Evolutionary conservation across 2,888 invertebrate genomes (phyloP).

Genomic region (Nomada lathburiana): DNA sequence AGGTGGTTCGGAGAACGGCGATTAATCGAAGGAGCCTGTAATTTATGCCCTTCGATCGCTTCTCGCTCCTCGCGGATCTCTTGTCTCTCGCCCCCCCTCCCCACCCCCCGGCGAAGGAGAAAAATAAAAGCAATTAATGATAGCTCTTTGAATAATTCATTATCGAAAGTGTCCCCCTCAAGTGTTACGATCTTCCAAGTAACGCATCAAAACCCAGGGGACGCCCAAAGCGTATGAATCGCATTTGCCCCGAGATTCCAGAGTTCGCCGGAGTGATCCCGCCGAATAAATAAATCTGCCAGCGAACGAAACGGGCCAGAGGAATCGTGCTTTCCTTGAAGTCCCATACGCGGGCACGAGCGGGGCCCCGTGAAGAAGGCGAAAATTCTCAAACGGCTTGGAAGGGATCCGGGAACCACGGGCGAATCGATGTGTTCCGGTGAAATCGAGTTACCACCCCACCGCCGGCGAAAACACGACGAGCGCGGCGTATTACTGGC

Average conservation of each 20-base stretch:
- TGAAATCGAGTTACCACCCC: constrained; percentile 22
- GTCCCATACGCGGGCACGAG: background rate
- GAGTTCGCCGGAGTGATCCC: background rate
- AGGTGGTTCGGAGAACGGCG: constrained; percentile 65
- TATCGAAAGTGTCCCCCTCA: no score
- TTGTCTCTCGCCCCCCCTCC: no score
- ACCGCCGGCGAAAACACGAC: constrained; percentile 6
- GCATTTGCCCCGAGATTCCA: background rate
- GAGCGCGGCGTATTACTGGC: constrained; percentile 8
- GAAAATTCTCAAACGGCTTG: constrained; percentile 37
- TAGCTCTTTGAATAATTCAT: background rate
- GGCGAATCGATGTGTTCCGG: constrained; percentile 29
- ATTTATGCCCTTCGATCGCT: constrained; percentile 35
- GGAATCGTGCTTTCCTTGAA: constrained; percentile 10
- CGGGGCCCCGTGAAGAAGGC: background rate
- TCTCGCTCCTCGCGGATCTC: background rate
- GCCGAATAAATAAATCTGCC: constrained; percentile 20
- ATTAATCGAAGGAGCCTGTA: constrained; percentile 66
- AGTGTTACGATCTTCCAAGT: background rate
- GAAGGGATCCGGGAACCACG: constrained; percentile 22
- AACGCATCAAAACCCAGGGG: no score
- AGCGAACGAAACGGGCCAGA: background rate
- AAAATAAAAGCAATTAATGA: background rate
- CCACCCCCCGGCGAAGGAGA: background rate
- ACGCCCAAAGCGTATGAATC: background rate